These are phyloP conservation scores for Drosophila paramelanica DNA, from an alignment of 2,888 invertebrate species.

Conservation along the genomic window DNA sequence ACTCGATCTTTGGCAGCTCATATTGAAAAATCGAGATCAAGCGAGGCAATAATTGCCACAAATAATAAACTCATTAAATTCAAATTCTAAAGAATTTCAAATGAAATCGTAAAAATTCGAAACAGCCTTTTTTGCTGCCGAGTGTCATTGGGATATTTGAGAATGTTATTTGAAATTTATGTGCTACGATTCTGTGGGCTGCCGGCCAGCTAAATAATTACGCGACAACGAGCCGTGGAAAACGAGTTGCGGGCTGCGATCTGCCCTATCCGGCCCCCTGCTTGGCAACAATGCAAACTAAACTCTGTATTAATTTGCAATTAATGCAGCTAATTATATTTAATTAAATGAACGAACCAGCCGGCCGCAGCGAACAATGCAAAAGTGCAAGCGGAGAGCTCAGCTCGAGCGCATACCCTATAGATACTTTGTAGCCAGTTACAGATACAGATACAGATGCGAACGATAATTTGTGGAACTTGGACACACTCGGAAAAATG, in stretches of 20 bases:
- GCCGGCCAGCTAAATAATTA: constrained; percentile 59
- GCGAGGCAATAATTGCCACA: constrained; percentile 13
- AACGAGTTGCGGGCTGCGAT: constrained; percentile 59
- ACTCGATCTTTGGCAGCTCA: constrained; percentile 7
- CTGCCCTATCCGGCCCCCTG: constrained; percentile 9
- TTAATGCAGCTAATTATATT: constrained; percentile 81
- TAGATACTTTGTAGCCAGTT: constrained; percentile 42
- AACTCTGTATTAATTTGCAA: constrained; percentile 82
- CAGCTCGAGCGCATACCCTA: constrained; percentile 34
- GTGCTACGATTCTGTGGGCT: constrained; percentile 38
- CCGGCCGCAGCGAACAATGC: constrained; percentile 64
- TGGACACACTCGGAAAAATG: constrained; percentile 72
- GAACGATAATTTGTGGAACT: constrained; percentile 56
- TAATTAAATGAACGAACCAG: constrained; percentile 78
- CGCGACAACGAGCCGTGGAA: constrained; percentile 72
- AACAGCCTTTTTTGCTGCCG: constrained; percentile 5
- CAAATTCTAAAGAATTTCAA: constrained; percentile 34
- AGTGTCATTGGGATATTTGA: constrained; percentile 40
- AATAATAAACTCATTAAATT: constrained; percentile 59
- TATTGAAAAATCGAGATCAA: background rate
- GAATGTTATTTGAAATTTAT: constrained; percentile 33
- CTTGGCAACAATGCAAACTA: constrained; percentile 68
- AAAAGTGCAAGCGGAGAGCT: constrained; percentile 26
- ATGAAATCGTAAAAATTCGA: constrained; percentile 9
- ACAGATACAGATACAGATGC: constrained; percentile 36